Evolutionary conservation across 2,888 invertebrate genomes (phyloP).

Genomic region (Synanthedon andrenaeformis): DNA sequence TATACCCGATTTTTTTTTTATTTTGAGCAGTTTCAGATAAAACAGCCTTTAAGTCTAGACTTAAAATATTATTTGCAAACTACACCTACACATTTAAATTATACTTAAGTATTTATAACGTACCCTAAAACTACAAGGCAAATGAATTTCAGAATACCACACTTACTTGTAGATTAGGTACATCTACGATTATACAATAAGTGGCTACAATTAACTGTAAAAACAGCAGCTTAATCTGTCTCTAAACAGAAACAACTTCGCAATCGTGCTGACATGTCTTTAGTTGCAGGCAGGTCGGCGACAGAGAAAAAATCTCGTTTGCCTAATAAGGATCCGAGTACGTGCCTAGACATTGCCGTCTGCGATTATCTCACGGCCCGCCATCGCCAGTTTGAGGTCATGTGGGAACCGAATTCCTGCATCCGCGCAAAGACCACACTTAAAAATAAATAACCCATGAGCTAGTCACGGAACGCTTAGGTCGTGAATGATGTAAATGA

Average conservation of each 20-base stretch:
- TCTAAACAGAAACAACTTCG: not conserved
- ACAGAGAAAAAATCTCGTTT: conserved; percentile 41
- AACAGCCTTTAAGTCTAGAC: no score
- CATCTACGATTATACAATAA: no score
- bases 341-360: conserved; percentile 58
- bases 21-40: no score
- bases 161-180: no score
- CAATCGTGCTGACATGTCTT: not conserved
- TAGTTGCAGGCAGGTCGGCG: conserved; percentile 24
- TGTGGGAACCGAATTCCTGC: conserved; percentile 50
- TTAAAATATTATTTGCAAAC: no score
- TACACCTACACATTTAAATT: no score
- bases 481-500: conserved; percentile 40
- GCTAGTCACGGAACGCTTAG: conserved; percentile 37
- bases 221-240: no score
- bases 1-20: no score
- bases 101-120: no score
- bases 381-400: conserved; percentile 41
- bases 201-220: no score
- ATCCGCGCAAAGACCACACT: conserved; percentile 37
- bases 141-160: no score
- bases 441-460: conserved; percentile 34
- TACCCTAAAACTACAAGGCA: no score
- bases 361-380: conserved; percentile 63
- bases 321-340: conserved; percentile 56